Percentiles rank a stretch among this genome's conserved stretches.
These are phyloP conservation scores for Shinisaurus crocodilurus DNA, from an alignment of 2,113 vertebrate species.

Conservation along the genomic window DNA sequence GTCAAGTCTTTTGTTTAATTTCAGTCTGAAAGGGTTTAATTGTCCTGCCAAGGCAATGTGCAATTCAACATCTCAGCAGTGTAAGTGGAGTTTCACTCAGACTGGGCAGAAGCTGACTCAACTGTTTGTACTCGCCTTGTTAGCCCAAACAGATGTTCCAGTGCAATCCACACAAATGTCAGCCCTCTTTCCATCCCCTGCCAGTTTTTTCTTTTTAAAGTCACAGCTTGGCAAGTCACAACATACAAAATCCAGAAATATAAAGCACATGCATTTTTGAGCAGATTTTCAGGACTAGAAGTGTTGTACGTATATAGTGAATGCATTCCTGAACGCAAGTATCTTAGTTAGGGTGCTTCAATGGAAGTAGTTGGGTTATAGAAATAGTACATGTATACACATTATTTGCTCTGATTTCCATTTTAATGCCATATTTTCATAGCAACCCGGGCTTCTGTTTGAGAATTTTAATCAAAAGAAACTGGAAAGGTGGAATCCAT, in stretches of 20 bases:
- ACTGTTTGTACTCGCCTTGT: background rate
- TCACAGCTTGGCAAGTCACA: background rate
- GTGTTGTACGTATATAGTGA: background rate
- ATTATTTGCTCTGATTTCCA: background rate
- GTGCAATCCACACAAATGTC: background rate
- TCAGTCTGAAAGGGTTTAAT: slow-evolving; percentile 19
- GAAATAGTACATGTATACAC: background rate
- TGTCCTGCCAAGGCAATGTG: background rate
- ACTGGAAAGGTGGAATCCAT: background rate
- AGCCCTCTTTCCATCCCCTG: background rate
- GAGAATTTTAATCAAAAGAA: background rate
- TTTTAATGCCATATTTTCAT: background rate
- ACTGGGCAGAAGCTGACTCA: background rate
- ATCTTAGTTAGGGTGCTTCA: background rate
- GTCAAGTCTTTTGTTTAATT: background rate
- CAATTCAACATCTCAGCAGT: background rate
- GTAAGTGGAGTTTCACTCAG: background rate
- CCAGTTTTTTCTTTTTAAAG: background rate
- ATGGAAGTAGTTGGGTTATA: background rate
- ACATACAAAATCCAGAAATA: background rate
- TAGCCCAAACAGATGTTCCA: background rate
- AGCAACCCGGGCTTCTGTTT: background rate
- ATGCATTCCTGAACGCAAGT: background rate
- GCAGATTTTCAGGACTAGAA: background rate
- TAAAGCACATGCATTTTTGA: background rate